phyloP scores from a whole-genome alignment of 1,140 invertebrate species.

The Portunus trituberculatus region DNA sequence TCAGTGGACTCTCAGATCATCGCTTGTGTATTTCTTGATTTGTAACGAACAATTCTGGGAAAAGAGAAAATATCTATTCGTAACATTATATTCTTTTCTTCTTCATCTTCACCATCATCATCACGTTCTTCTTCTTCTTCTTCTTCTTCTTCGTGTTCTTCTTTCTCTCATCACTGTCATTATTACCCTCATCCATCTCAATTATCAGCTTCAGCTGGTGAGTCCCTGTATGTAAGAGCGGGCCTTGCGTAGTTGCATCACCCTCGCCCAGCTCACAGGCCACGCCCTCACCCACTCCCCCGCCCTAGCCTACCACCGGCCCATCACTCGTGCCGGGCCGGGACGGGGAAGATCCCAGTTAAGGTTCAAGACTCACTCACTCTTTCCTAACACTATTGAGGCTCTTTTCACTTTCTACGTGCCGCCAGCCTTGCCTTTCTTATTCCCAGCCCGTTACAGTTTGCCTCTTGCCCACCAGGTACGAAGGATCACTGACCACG shows the following conservation, averaged over 20 bases:
- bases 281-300: background rate
- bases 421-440: background rate
- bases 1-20: background rate
- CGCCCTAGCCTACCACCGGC: background rate
- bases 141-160: background rate
- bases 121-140: background rate
- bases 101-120: background rate
- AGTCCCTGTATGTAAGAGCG: background rate
- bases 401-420: background rate
- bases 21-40: background rate
- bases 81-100: background rate
- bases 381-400: background rate
- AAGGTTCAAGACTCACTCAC: background rate
- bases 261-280: background rate
- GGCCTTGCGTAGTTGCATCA: background rate
- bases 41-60: too few species aligned
- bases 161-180: background rate
- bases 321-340: too few species aligned
- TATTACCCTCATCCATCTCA: background rate
- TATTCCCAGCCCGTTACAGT: background rate
- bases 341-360: background rate
- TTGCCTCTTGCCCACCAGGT: background rate
- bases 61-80: too few species aligned
- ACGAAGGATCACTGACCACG: slow-evolving; percentile 46
- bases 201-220: too few species aligned